Evolutionary conservation across 1,140 invertebrate genomes (phyloP), one percentile per base, ranked within the genome.

Genomic region (Drosophila erecta): DNA sequence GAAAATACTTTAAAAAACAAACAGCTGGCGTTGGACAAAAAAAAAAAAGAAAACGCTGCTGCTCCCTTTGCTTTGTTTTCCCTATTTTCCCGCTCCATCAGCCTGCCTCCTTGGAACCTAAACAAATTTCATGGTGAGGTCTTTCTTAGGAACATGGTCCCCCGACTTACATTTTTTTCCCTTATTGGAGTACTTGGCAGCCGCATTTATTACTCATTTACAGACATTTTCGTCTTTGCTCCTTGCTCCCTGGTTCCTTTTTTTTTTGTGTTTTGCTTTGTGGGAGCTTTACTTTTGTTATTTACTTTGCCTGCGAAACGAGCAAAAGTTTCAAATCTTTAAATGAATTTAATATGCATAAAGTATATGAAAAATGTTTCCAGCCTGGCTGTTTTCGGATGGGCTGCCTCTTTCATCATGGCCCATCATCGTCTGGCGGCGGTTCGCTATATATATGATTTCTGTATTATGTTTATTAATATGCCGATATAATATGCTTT

Each of bases 131-230:
- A 66, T 54, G 62, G 55, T 51, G 43, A 58, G 57, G 60, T 64
- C 64, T 83, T 74, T 59, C 57, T 24, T 15, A 54, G 71, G 76
- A 84, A 46, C 67, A 38, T 60, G 27, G 24, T 17, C 41, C 40
- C 37, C 56, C 38, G 5, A 37, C 27, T 8, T 12, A 8, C 15
- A 4, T n/a, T 24, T 41, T 49, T 41, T 49, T 67, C 33, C 47
- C 56, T 35, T 51, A 44, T 56, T 73, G 50, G 69, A 12, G 72
- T 44, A 56, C 35, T 73, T 75, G 40, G 43, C 61, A 71, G 71
- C 76, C 80, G 59, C 81, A 81, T 80, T 85, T 85, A 86, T 85
- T 86, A 81, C 81, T 86, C 81, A 85, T 86, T 85, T 86, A 81
- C 73, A 86, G 74, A 81, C 77, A 81, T 86, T 83, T 57, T 70